These are phyloP conservation scores for Gobio gobio DNA, from an alignment of 2,113 vertebrate genomes.

Conservation along the genomic window DNA sequence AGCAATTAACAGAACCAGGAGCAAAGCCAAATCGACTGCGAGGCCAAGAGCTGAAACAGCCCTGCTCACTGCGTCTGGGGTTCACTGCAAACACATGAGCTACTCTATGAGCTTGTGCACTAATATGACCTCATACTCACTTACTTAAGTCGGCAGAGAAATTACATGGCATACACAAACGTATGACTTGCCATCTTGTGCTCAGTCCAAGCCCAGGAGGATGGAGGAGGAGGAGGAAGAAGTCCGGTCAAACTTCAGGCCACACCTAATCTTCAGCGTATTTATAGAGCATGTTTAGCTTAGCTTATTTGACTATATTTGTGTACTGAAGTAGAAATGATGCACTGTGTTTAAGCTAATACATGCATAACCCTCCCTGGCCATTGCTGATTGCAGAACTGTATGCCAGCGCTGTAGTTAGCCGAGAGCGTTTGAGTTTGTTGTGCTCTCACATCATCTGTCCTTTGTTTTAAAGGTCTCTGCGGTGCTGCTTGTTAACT, in stretches of 20 bases:
- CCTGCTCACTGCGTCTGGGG: background rate
- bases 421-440: constrained; percentile 5
- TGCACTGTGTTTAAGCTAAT: background rate
- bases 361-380: background rate
- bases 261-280: constrained; percentile 33
- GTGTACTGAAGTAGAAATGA: background rate
- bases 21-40: constrained; percentile 24
- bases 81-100: background rate
- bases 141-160: background rate
- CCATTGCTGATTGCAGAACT: background rate
- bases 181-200: constrained; percentile 44
- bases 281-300: constrained; percentile 18
- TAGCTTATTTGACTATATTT: constrained; percentile 6
- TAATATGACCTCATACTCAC: background rate
- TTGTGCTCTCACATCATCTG: constrained; percentile 9
- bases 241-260: constrained; percentile 22
- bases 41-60: constrained; percentile 36
- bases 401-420: constrained; percentile 2
- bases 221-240: background rate
- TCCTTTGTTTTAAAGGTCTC: constrained; percentile 12
- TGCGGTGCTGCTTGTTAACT: constrained; percentile 13
- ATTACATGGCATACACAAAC: background rate
- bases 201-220: constrained; percentile 42
- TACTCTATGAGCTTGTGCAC: background rate
- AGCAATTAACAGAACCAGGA: constrained; percentile 51